These are phyloP conservation scores for Merodon equestris DNA, from an alignment of 2,888 invertebrate genomes.

Conservation along the genomic window DNA sequence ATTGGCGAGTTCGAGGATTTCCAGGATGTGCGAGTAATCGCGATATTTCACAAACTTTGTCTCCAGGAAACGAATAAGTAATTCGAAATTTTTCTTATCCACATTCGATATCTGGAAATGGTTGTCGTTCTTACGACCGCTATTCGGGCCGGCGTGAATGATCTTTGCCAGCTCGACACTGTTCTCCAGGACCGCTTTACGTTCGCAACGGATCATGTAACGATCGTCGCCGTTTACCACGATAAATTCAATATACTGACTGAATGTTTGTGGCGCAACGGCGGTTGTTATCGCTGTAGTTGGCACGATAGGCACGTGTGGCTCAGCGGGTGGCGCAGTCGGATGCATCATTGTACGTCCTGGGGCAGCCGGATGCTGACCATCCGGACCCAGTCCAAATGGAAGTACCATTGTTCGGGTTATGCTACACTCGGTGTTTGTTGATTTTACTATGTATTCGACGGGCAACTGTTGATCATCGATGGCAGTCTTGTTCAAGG, in stretches of 20 bases:
- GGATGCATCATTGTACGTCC: constrained; percentile 72
- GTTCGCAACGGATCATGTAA: constrained; percentile 77
- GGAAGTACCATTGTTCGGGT: constrained; percentile 76
- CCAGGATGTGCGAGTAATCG: constrained; percentile 77
- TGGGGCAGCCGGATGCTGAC: constrained; percentile 73
- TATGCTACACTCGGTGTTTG: not conserved
- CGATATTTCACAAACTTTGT: constrained; percentile 78
- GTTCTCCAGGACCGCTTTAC: constrained; percentile 76
- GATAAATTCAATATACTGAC: constrained; percentile 78
- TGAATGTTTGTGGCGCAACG: constrained; percentile 75
- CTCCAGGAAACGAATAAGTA: constrained; percentile 77
- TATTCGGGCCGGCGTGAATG: constrained; percentile 77
- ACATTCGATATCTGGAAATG: constrained; percentile 78
- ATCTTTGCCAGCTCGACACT: constrained; percentile 78
- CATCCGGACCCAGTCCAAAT: constrained; percentile 76
- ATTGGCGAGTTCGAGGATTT: constrained; percentile 77
- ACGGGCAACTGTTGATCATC: constrained; percentile 41
- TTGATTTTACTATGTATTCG: constrained; percentile 12
- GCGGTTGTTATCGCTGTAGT: constrained; percentile 68
- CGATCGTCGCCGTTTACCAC: constrained; percentile 78
- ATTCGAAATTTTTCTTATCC: constrained; percentile 77
- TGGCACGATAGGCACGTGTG: constrained; percentile 73
- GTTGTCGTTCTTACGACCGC: constrained; percentile 78
- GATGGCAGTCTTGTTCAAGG: constrained; percentile 50
- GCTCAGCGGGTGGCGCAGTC: constrained; percentile 76